Conservation (phyloP, 2,113 vertebrate genomes). For the Pachypanchax playfairii region DNA sequence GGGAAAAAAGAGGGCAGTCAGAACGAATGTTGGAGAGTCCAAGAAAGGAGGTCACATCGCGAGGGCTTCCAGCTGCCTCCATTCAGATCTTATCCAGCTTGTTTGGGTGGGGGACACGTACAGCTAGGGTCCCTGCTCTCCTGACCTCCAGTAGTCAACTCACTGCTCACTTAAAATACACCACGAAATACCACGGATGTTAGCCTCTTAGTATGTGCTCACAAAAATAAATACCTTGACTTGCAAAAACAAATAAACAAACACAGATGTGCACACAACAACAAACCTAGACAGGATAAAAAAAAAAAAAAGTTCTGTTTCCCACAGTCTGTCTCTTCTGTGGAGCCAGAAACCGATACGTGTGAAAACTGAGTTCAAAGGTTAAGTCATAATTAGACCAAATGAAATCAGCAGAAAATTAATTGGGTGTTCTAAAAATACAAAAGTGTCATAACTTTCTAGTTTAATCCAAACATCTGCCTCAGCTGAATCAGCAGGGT, state of each 20-base stretch:
- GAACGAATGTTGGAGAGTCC: conserved; percentile 63
- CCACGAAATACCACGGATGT: not conserved
- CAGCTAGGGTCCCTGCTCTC: conserved; percentile 17
- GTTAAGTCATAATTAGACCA: conserved; percentile 24
- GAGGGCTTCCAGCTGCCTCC: conserved; percentile 70
- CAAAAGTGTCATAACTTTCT: conserved; percentile 25
- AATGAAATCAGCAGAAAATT: conserved; percentile 35
- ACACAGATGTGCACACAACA: conserved; percentile 2
- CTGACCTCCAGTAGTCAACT: conserved; percentile 20
- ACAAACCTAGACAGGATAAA: conserved; percentile 34
- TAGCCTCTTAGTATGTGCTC: not conserved
- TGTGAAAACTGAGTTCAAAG: conserved; percentile 22
- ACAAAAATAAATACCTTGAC: not conserved
- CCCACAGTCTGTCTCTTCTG: conserved; percentile 34
- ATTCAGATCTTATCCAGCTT: conserved; percentile 72
- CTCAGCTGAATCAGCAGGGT: conserved; percentile 34
- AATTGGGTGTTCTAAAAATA: conserved; percentile 29
- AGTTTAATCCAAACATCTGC: conserved; percentile 34
- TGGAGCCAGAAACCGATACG: conserved; percentile 21
- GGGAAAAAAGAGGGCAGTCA: conserved; percentile 29
- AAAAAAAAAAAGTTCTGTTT: conserved; percentile 40
- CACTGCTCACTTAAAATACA: conserved; percentile 3
- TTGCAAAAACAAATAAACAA: not conserved
- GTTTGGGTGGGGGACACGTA: conserved; percentile 52
- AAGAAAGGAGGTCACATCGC: conserved; percentile 55